A percentile compares a stretch with the other conserved stretches of the same genome.
Conservation (phyloP, 2,888 invertebrate genomes). For the Zygaena filipendulae region DNA sequence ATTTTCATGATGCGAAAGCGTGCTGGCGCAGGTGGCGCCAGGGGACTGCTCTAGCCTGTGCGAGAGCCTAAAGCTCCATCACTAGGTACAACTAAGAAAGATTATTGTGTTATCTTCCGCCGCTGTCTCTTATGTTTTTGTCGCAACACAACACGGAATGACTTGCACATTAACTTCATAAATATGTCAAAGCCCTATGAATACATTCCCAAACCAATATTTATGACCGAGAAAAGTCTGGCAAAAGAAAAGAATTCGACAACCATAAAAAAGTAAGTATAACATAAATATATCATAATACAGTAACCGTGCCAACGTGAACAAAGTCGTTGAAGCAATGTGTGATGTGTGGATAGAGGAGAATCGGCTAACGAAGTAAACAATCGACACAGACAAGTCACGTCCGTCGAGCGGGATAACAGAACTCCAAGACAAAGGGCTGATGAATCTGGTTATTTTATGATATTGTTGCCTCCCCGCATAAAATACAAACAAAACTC, state of each 20-base stretch:
- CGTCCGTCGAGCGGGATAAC: slow-evolving; percentile 36
- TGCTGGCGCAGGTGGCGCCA: slow-evolving; percentile 50
- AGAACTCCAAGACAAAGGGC: slow-evolving; percentile 44
- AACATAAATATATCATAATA: too few relatives aligned
- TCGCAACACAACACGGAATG: slow-evolving; percentile 11
- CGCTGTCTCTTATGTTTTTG: slow-evolving; percentile 17
- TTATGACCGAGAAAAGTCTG: too few relatives aligned
- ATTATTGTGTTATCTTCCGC: slow-evolving; percentile 22
- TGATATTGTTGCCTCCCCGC: slow-evolving; percentile 29
- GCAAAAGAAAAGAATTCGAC: too few relatives aligned
- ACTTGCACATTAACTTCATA: too few relatives aligned
- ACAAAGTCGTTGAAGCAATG: slow-evolving; percentile 32
- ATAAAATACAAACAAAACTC: slow-evolving; percentile 31
- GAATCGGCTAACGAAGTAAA: slow-evolving; percentile 60
- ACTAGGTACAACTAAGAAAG: slow-evolving; percentile 28
- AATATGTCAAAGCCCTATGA: too few relatives aligned
- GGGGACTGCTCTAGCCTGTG: slow-evolving; percentile 28
- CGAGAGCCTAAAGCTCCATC: slow-evolving; percentile 38
- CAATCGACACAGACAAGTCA: slow-evolving; percentile 50
- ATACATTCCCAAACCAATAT: too few relatives aligned
- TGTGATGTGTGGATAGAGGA: slow-evolving; percentile 32
- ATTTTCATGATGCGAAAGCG: slow-evolving; percentile 48
- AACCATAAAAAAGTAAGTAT: too few relatives aligned
- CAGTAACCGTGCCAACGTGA: too few relatives aligned
- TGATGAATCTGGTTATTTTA: slow-evolving; percentile 54